These are phyloP conservation scores for Aromia moschata DNA, from an alignment of 2,888 invertebrate species.

Conservation along the genomic window DNA sequence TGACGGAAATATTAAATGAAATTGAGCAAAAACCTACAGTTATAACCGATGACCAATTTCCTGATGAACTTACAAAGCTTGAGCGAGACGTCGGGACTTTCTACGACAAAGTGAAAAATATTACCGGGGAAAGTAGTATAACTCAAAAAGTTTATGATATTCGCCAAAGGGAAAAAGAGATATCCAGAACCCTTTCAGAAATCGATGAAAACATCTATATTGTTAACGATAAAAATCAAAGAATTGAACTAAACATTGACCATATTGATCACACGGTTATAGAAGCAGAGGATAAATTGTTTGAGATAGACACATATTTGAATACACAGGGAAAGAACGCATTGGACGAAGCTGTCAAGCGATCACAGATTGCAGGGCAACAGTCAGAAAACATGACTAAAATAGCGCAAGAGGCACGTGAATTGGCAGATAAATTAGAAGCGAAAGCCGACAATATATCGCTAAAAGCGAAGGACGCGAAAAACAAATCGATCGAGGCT, in stretches of 20 bases:
- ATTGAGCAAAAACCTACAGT: slow-evolving; percentile 93
- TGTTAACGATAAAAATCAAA: slow-evolving; percentile 45
- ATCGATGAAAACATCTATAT: slow-evolving; percentile 62
- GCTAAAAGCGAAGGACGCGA: slow-evolving; percentile 80
- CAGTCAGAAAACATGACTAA: slow-evolving; percentile 92
- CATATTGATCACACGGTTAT: slow-evolving; percentile 38
- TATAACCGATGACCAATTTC: slow-evolving; percentile 91
- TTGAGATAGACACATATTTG: slow-evolving; percentile 66
- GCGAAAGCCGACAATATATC: slow-evolving; percentile 82
- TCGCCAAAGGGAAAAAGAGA: slow-evolving; percentile 72
- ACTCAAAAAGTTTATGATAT: slow-evolving; percentile 73
- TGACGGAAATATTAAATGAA: slow-evolving; percentile 81
- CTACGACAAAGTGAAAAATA: slow-evolving; percentile 77
- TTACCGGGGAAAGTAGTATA: slow-evolving; percentile 59
- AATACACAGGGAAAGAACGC: slow-evolving; percentile 87
- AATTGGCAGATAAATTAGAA: slow-evolving; percentile 80
- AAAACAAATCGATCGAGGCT: slow-evolving; percentile 83
- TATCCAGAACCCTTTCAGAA: slow-evolving; percentile 66
- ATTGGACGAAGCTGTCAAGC: slow-evolving; percentile 79
- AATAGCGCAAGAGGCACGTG: slow-evolving; percentile 88
- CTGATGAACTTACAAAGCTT: slow-evolving; percentile 81
- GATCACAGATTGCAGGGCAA: slow-evolving; percentile 87
- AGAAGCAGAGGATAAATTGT: slow-evolving; percentile 62
- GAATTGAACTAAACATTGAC: slow-evolving; percentile 32
- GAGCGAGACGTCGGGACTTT: slow-evolving; percentile 80